Evolutionary conservation across 2,888 invertebrate genomes (phyloP), one percentile per base, ranked within the genome.

Genomic region (Caenorhabditis drosophilae): DNA sequence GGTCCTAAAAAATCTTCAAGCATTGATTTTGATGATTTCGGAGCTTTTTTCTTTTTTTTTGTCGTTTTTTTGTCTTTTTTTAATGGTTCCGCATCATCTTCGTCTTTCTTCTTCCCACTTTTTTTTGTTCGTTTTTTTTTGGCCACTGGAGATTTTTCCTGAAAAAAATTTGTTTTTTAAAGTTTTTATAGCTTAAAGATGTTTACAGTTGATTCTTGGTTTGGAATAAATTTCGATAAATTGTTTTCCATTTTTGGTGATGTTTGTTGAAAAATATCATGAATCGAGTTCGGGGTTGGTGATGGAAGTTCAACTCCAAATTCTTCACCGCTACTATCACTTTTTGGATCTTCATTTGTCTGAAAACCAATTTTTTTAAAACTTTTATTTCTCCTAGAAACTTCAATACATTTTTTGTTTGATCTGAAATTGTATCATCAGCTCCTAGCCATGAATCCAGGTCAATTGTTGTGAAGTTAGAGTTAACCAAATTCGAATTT

Each of bases 1-100:
- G 63, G 63, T 11, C 63, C 63, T n/a, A 63, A 42, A 22, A 63
- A 63, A 26, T 63, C 63, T 38, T 63, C 63, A 16, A 63, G 50
- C 4, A 63, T 35, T 11, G 58, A 58, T 18, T 59, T 57, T 0
- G 64, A 64, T n/a, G 54, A 48, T 15, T 64, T 64, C 9, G 54
- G 53, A 0, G 20, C 9, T 1, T 48, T 41, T n/a, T 58, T 58
- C 34, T 64, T 64, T 22, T 64, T 64, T 11, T 57, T 63, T 3
- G 49, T 38, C 7, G 47, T 16, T 23, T 64, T 64, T 15, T 41
- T 31, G 18, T 27, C 55, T 55, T 36, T 40, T 20, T 12, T 12
- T 12, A 15, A 22, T 23, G 42, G 15, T 42, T 42, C 23, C 16
- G n/a, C 4, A 34, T 22, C 18, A n/a, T 22, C 42, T 4, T 25